These are phyloP conservation scores for Paramacrobiotus metropolitanus DNA, from an alignment of 1,140 invertebrate species.

Conservation along the genomic window DNA sequence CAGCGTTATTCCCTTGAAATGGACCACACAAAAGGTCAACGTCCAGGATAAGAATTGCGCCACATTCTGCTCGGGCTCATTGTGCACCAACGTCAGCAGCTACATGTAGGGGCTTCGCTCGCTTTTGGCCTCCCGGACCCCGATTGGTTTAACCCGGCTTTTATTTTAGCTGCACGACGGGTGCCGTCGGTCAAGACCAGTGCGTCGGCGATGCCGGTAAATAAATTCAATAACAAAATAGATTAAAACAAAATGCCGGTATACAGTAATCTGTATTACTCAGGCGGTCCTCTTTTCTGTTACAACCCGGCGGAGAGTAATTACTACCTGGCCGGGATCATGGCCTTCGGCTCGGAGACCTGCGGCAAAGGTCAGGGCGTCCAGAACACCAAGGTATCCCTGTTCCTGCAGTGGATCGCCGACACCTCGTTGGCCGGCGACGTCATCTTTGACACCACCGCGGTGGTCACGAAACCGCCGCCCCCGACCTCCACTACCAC, in stretches of 20 bases:
- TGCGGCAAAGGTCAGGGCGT: background rate
- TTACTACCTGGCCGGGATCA: background rate
- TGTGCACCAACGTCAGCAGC: background rate
- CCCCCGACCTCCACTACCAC: background rate
- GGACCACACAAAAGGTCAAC: background rate
- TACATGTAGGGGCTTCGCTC: no score
- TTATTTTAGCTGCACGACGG: background rate
- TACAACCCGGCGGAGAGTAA: background rate
- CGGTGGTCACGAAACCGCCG: background rate
- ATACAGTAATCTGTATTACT: no score
- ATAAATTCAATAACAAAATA: no score
- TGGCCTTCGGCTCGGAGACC: background rate
- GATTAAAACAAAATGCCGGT: no score
- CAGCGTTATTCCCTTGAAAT: background rate
- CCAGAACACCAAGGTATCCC: background rate
- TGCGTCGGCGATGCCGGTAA: background rate
- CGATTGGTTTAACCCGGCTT: no score
- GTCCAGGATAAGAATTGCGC: background rate
- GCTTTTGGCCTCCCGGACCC: no score
- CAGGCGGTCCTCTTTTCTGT: background rate
- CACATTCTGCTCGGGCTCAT: background rate
- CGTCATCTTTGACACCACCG: background rate
- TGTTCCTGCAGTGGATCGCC: background rate
- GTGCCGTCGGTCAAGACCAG: background rate
- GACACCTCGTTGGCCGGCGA: background rate